Evolutionary conservation across 1,140 invertebrate species (phyloP), one percentile per base, ranked within the genome.

Genomic region (Galleria mellonella): DNA sequence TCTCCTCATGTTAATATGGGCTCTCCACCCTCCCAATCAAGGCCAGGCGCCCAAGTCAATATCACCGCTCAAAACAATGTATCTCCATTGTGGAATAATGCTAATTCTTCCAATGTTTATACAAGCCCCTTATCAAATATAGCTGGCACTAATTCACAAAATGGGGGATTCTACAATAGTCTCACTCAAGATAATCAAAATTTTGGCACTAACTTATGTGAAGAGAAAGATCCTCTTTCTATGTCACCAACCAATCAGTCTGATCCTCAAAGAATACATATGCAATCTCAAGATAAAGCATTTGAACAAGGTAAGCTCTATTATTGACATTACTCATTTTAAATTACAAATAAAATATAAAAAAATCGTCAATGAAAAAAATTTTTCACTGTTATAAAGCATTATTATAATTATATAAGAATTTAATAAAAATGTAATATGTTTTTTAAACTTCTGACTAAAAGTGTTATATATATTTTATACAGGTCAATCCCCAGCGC

Each of bases 31-130:
- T 86, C 85, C 13, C 83, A 87, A 58, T 76, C 81, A 10, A 67
- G 79, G 33, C 76, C 83, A 17, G 71, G 73, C 4, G 74, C 59
- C 42, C 79, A 86, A 42, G 75, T 88, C 17, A 84, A 88, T 43
- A 88, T 88, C 37, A 85, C 87, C 32, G 86, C 87, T 38, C 88
- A 89, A 67, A 89, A 88, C 35, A 86, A 88, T 64, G 77, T 88
- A 46, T 88, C 88, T 33, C 73, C 88, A 2, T 66, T 84, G 65
- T 72, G 89, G 89, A 79, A 73, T 76, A 67, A 72, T 83, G 53
- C 85, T 69, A 83, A 76, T 53, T 70, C 72, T 43, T 72, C 82
- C 13, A 82, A 73, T 48, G 56, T 71, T 42, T 83, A 82, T 30
- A 62, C 77, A 49, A 82, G 69, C 42, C 69, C 81, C 17, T 17